phyloP scores from a whole-genome alignment of 2,113 vertebrate species.

The Elgaria multicarinata region DNA sequence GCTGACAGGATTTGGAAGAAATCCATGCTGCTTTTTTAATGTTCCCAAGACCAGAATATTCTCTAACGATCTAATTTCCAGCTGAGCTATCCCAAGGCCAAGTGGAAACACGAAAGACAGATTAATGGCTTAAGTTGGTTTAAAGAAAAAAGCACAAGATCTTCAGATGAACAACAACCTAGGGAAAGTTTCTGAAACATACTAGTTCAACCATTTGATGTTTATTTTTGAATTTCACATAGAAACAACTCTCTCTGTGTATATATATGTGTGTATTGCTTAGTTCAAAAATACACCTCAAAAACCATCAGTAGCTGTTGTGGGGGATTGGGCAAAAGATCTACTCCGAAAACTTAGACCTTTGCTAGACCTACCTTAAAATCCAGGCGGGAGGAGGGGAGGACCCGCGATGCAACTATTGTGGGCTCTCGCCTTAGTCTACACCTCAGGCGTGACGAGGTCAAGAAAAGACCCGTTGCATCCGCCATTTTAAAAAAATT shows the following conservation, averaged over 20 bases:
- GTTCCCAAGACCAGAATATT: conserved; percentile 48
- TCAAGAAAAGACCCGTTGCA: too few relatives aligned
- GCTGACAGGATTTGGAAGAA: conserved; percentile 26
- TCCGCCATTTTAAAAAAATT: too few relatives aligned
- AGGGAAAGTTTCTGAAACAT: not conserved
- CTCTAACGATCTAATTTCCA: conserved; percentile 39
- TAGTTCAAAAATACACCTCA: conserved; percentile 49
- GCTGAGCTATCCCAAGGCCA: conserved; percentile 9
- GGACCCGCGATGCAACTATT: too few relatives aligned
- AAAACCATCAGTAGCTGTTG: conserved; percentile 32
- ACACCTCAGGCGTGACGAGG: too few relatives aligned
- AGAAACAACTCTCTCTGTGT: not conserved
- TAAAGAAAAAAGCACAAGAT: conserved; percentile 47
- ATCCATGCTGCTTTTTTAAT: conserved; percentile 29
- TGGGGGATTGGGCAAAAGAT: not conserved
- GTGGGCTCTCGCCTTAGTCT: too few relatives aligned
- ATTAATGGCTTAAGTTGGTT: not conserved
- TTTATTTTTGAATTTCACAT: not conserved
- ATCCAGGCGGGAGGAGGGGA: too few relatives aligned
- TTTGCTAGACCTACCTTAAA: too few relatives aligned
- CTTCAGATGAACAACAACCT: conserved; percentile 49
- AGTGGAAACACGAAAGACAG: conserved; percentile 12
- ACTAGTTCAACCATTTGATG: not conserved
- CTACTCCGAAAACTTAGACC: not conserved
- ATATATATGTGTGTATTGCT: too few relatives aligned